Base-by-base conservation (phyloP, 2,113 vertebrate genomes). In the Dendropsophus ebraccatus region DNA sequence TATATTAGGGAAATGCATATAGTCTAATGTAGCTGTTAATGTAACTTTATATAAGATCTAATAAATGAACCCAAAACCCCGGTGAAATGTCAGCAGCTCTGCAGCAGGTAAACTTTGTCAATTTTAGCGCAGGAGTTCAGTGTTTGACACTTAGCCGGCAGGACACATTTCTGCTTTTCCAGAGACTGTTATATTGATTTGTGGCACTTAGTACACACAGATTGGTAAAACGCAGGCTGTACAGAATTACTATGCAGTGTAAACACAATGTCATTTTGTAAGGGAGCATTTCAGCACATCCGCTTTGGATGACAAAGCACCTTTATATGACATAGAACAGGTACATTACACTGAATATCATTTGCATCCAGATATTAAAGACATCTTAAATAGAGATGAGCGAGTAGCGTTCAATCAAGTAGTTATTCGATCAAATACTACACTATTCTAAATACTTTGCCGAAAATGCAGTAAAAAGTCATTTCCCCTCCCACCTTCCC, bases 101-200 rank as follows among this genome's bases (percentile, higher is more conserved):
- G 74, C 47, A 30, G 47, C 47, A 10, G 74, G 47, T 76, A 17
- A 50, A 28, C n/a, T 25, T 17, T 30, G 49, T 76, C 47, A 45
- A 28, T 47, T 23, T 45, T 75, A 25, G 10, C 49, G 35, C 41
- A 49, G n/a, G 74, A 52, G 14, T 50, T 75, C n/a, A 10, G 16
- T 52, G 74, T 76, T 52, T 76, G 74, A 76, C 74, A 76, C 13
- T 6, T n/a, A 76, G 74, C 74, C 74, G 19, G 74, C 74, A 52
- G 74, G 74, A 52, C 74, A 76, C 45, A 76, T 52, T 52, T 47
- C 72, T 52, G 74, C 47, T 12, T 28, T 52, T 52, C n/a, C 47
- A 32, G 74, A 4, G n/a, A 76, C 74, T 76, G 47, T 76, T 14
- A 47, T 47, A 76, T 76, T 76, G 74, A 76, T 76, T 76, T 76